Evolutionary conservation across 2,888 invertebrate genomes (phyloP), one percentile per base, ranked within the genome.

Genomic region (Sphaerophoria rueppellii): DNA sequence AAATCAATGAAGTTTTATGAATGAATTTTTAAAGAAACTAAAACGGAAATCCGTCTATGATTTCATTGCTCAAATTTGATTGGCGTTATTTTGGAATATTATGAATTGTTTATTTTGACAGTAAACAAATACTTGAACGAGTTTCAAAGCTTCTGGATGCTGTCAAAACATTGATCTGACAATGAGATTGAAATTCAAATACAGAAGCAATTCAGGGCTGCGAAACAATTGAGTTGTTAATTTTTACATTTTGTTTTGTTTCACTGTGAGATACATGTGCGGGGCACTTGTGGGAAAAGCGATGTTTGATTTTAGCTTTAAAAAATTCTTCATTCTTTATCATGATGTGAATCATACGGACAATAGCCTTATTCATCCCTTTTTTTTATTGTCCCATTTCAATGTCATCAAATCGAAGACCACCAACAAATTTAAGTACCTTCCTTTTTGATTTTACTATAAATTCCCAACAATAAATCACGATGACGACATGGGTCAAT

Each of bases 21-120:
- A 74, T 74, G 69, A 74, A 55, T 55, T 60, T 12, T 3, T 14
- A 7, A 24, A 37, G 52, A 54, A 72, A 60, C 77, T 69, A 73
- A 78, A 78, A 74, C 74, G 78, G 78, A 82, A 78, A 65, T 65
- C 65, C 65, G 63, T 65, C 16, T 35, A 43, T 4, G 52, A 77
- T 67, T 81, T 60, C 12, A 54, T 16, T 32, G 43, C 58, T 40
- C 65, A 58, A 58, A 60, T 60, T 40, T 58, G 60, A 60, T 60
- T 60, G 60, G 40, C 24, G 24, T 48, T 48, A 65, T 50, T 65
- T 65, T 43, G 9, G 43, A 43, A 43, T 16, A 50, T 70, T 75
- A 24, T 63, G 65, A 78, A 72, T 46, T 73, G 78, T 74, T 82
- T 82, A 60, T 72, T 82, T 55, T 54, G 12, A 50, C 16, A 37